Percentiles rank a stretch among this genome's conserved stretches.
Conservation (phyloP, 2,113 vertebrate species). For the Neofelis nebulosa region DNA sequence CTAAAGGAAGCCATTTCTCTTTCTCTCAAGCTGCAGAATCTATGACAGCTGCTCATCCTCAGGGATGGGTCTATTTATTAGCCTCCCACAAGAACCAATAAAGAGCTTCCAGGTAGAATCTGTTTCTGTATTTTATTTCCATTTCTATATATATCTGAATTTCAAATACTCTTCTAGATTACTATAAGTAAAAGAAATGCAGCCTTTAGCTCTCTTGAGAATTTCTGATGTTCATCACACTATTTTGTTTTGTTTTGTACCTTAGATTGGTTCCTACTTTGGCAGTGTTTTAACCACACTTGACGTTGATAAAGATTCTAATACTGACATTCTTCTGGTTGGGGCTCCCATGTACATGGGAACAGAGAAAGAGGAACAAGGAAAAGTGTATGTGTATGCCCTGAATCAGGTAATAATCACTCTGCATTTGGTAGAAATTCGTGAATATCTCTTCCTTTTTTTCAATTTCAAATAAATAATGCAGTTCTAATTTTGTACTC, state of each 20-base stretch:
- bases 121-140: neutral
- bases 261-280: conserved; percentile 96
- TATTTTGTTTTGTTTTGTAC: neutral
- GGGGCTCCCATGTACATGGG: conserved; percentile 98
- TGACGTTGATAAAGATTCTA: conserved; percentile 90
- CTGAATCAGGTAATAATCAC: conserved; percentile 88
- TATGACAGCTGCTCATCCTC: neutral
- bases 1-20: neutral
- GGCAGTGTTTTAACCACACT: conserved; percentile 95
- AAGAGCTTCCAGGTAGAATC: neutral
- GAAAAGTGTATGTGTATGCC: conserved; percentile 95
- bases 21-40: neutral
- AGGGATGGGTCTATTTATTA: neutral
- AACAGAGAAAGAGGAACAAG: conserved; percentile 94
- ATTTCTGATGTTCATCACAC: neutral
- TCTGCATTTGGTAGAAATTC: neutral
- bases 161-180: neutral
- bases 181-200: neutral
- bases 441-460: neutral
- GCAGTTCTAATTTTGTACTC: neutral
- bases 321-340: conserved; percentile 93
- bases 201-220: neutral
- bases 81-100: neutral
- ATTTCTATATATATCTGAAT: neutral
- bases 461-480: neutral